Base-by-base conservation (phyloP, 2,888 invertebrate species). In the Philereme transversata region DNA sequence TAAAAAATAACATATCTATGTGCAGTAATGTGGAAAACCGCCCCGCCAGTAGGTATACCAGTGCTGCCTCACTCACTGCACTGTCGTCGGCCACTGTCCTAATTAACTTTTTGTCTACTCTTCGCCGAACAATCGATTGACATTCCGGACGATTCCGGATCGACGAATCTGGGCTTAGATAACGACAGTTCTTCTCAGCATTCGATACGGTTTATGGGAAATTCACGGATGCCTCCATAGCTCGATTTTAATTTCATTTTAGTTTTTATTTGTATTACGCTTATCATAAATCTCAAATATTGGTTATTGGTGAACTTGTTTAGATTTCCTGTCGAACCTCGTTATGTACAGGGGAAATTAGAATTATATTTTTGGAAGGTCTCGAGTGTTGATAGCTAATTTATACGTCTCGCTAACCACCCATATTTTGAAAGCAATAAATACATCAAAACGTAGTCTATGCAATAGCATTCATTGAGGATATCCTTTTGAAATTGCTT, bases 51-150 rank as follows among this genome's bases (percentile, higher is more conserved):
- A 46, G 33, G 22, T 22, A 22, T 52, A 44, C 54, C 54, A 62
- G 63, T 58, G 59, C 55, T 55, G 55, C 58, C 57, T 57, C 62
- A 54, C 62, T 65, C 62, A 54, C 62, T 65, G 65, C 77, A 79
- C 76, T 82, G 82, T 82, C 81, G 81, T 77, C 77, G 81, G 71
- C 81, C 79, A 75, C 77, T 66, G 78, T 69, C 84, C 85, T 90
- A 89, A 90, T 90, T 90, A 88, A 88, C 87, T 90, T 90, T 89
- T 90, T 88, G 86, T 86, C 82, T 84, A 72, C 74, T 68, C 66
- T 70, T 72, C 66, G 70, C 71, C 75, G 76, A 77, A 82, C 85
- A 82, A 83, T 86, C 81, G 80, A 77, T 78, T 76, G 77, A 77
- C 82, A 86, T 87, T 84, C 84, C 83, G 70, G 68, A 73, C 76